Base-by-base conservation (phyloP, 2,113 vertebrate species). In the Ornithorhynchus anatinus region DNA sequence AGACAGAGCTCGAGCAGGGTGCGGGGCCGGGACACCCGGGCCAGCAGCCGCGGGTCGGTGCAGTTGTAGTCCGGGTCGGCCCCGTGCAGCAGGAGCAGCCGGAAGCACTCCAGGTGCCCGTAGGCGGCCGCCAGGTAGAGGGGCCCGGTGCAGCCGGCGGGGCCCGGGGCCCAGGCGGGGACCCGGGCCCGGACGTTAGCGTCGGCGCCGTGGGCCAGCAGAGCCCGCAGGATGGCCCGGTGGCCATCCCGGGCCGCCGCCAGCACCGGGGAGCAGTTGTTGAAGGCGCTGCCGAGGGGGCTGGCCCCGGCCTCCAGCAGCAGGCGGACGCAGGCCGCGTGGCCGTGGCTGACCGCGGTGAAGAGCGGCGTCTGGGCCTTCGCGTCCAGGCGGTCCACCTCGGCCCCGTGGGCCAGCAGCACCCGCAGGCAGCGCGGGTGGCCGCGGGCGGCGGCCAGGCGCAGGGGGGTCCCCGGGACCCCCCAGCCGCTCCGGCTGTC, bases 341-440 rank as follows among this genome's bases (percentile, higher is more conserved):
- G 95, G 42, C 96, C 96, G 1, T 96, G 94, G 51, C 92, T 96
- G 43, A 98, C 96, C 0, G 97, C 96, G 2, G 93, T 94, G 79
- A 99, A 99, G 60, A 99, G 92, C 0, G 97, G 97, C 0, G 97
- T 99, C 90, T 99, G 97, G 5, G 97, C 97, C 81, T 99, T 99
- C 70, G 96, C 93, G 0, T 99, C 96, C 73, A 97, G 89, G 72
- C 93, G 90, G 88, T 99, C 97, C 5, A 98, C 95, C 42, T 97
- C 94, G 0, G 97, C 96, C 0, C 96, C 96, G 0, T 96, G 94
- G 8, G 92, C 91, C 82, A 99, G 52, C 51, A 99, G 88, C 62
- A 96, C 53, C 83, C 91, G 86, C 69, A 98, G 60, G 66, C 96
- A 97, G 64, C 86, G 84, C 47, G 93, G 29, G 33, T 94, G 89